Evolutionary conservation across 2,797 vertebrate species (phyloP), one percentile per base, ranked within the genome.

Genomic region (Hipposideros larvatus): DNA sequence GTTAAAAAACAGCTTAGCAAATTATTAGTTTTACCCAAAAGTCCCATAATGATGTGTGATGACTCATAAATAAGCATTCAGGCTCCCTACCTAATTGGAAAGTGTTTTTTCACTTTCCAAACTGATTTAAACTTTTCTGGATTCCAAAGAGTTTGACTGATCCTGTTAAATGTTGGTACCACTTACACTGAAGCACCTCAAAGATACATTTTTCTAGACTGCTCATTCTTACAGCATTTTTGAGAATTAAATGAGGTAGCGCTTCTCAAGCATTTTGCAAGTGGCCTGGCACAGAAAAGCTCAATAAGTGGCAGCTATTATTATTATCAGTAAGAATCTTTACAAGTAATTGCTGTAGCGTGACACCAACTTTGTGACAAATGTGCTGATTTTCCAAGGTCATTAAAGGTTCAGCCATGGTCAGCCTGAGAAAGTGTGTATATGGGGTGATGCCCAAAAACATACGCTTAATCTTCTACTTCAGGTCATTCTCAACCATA

Each of bases 1-100:
- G 41, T 75, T 94, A 61, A 87, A 85, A 92, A 92, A n/a, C 19
- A 26, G 31, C 28, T 87, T 37, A 71, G 48, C 34, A 63, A 83
- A 51, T 80, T 77, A 68, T 13, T 55, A 61, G 48, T 61, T 28
- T 51, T 63, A 83, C 37, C 26, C 78, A 18, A 82, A 55, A 82
- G 31, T 9, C 8, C 66, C 74, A 11, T 0, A 59, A 34, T 9
- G 46, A 43, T 53, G 2, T 2, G 7, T 21, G 18, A 16, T 34
- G 4, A 21, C 11, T 43, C 37, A 8, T 4, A 8, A 87, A n/a
- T 19, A 41, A 41, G 37, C 15, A 86, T 43, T 41, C 26, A 31
- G 51, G 11, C 59, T 34, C 26, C 31, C 21, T 93, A 37, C 26
- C 31, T 46, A 18, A 70, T 1, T 22, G 4, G 11, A 57, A n/a